Base-by-base conservation (phyloP, 1,140 invertebrate genomes). In the Heliconius hewitsoni region DNA sequence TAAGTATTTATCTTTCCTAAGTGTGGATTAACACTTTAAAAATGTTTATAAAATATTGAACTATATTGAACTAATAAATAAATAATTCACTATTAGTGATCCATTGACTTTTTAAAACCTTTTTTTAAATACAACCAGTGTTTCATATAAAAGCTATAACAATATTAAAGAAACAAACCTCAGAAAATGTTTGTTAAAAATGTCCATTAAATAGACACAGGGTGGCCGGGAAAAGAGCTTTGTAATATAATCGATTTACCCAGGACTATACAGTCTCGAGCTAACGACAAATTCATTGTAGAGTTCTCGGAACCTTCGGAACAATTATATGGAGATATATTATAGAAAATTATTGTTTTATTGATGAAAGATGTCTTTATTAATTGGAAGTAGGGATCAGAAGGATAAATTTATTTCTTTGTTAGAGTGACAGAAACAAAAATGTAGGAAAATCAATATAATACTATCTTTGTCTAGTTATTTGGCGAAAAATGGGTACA, bases 201-300 rank as follows among this genome's bases (percentile, higher is more conserved):
- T 66, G 27, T 66, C 27, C 11, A 30, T 66, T 66, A 66, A 11
- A 30, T 27, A 66, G 60, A 66, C 30, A 16, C 13, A 66, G 11
- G 8, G 1, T 27, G 27, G 23, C 60, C 13, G 60, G 11, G 60
- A 66, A 66, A 66, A 66, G 60, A 66, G 60, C 60, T 30, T 66
- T 30, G 60, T 66, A 66, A 66, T 30, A 66, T 11, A 66, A 66
- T 66, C 27, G 60, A 66, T 66, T 66, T 66, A 16, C 60, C n/a
- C 60, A 9, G 60, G 23, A 30, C 60, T 66, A 27, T n/a, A 66
- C 60, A 66, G 27, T 66, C 23, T 66, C 27, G 13, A 66, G 60
- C 60, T 66, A 66, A 66, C 60, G 60, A 66, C 60, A 66, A 66
- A 66, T 2, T 66, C 60, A 66, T 66, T 66, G 60, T 16, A 16